These are phyloP conservation scores for Acinonyx jubatus DNA, from an alignment of 2,113 vertebrate species.

Conservation along the genomic window DNA sequence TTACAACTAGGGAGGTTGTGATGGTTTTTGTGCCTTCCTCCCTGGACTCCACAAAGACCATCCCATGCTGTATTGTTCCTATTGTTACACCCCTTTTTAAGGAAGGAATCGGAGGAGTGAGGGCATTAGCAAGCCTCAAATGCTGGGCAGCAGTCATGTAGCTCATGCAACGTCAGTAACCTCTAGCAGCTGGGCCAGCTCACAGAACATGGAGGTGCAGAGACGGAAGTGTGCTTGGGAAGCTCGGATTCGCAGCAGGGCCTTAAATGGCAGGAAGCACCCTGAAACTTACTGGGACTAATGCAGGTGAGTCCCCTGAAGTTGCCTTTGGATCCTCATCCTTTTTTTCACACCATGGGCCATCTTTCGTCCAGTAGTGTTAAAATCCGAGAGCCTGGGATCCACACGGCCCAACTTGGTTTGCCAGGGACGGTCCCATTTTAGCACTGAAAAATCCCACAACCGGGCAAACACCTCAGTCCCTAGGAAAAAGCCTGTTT, in stretches of 20 bases:
- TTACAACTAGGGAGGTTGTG: background rate
- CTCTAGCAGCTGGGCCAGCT: background rate
- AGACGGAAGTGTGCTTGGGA: background rate
- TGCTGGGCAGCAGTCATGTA: background rate
- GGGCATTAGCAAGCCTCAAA: background rate
- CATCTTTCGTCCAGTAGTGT: background rate
- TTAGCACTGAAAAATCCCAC: background rate
- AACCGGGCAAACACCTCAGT: background rate
- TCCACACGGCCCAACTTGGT: background rate
- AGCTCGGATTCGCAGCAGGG: background rate
- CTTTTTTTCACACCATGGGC: background rate
- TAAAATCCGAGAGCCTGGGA: background rate
- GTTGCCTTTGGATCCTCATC: background rate
- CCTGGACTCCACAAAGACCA: background rate
- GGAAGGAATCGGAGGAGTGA: background rate
- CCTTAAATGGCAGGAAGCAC: background rate
- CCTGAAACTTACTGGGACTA: background rate
- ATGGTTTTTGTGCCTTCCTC: background rate
- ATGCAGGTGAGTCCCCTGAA: background rate
- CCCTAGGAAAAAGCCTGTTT: background rate
- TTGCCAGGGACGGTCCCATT: background rate
- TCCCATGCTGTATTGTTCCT: background rate
- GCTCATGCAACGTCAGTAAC: background rate
- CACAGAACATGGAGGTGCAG: background rate
- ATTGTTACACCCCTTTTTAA: background rate